phyloP scores from a whole-genome alignment of 1,140 invertebrate species.

The Macrocentrus cingulum region DNA sequence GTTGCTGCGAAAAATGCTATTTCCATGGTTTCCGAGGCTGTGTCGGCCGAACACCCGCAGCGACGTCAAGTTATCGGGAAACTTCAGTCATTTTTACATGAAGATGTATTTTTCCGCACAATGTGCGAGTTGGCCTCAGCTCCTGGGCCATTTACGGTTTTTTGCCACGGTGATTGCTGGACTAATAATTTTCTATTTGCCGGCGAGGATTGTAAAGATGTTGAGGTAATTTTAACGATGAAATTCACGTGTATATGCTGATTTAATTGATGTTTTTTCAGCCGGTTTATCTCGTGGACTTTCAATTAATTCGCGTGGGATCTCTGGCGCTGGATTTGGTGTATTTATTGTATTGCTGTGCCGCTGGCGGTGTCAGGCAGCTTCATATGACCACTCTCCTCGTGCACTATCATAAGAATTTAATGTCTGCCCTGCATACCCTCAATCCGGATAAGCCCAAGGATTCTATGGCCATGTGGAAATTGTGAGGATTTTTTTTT shows the following conservation, averaged over 20 bases:
- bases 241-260: background rate
- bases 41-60: conserved; percentile 52
- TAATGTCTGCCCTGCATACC: conserved; percentile 59
- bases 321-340: conserved; percentile 70
- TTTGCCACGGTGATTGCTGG: conserved; percentile 77
- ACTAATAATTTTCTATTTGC: conserved; percentile 74
- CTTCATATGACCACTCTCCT: conserved; percentile 63
- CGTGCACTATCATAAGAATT: conserved; percentile 61
- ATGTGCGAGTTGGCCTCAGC: conserved; percentile 68
- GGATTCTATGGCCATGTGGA: conserved; percentile 55
- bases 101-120: conserved; percentile 67
- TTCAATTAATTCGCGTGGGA: conserved; percentile 69
- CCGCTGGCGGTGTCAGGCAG: conserved; percentile 63
- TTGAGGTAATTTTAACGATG: conserved; percentile 53
- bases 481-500: conserved; percentile 58
- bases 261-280: conserved; percentile 38
- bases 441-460: conserved; percentile 55
- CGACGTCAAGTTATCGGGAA: conserved; percentile 64
- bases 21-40: conserved; percentile 65
- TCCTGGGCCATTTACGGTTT: conserved; percentile 66
- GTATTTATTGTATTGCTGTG: conserved; percentile 69
- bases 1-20: conserved; percentile 67
- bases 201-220: conserved; percentile 57
- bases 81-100: conserved; percentile 64
- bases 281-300: conserved; percentile 69